These are phyloP conservation scores for Plagodis pulveraria DNA, from an alignment of 2,888 invertebrate species.

Conservation along the genomic window DNA sequence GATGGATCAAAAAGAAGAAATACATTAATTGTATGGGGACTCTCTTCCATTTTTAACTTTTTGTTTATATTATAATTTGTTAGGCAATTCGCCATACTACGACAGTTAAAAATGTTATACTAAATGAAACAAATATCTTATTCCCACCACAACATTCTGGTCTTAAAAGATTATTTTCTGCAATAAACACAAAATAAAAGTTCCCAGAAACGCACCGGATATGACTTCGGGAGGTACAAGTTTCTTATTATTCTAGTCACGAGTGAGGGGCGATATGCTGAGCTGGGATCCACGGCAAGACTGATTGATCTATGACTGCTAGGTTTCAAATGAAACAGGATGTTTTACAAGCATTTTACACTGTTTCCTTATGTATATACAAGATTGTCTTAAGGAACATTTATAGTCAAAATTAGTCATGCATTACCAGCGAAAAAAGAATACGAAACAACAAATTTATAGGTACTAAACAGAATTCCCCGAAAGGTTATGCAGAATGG, in stretches of 20 bases:
- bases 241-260: slow-evolving; percentile 18
- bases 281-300: slow-evolving; percentile 6
- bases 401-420: no score
- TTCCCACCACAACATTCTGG: neutral
- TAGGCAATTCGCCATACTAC: neutral
- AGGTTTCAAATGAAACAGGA: neutral
- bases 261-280: slow-evolving; percentile 10
- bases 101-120: neutral
- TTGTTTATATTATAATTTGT: no score
- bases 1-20: no score
- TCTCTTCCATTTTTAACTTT: no score
- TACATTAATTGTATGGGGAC: no score
- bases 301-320: slow-evolving; percentile 21
- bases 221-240: slow-evolving; percentile 7
- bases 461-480: no score
- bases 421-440: no score
- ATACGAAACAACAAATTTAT: no score
- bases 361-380: no score
- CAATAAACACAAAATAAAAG: slow-evolving; percentile 22
- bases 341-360: neutral
- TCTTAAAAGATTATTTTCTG: slow-evolving; percentile 12
- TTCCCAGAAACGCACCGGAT: slow-evolving; percentile 14
- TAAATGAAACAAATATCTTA: neutral
- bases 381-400: no score
- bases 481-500: no score